Evolutionary conservation across 2,888 invertebrate species (phyloP), one percentile per base, ranked within the genome.

Genomic region (Melikaiella ostensackeni): DNA sequence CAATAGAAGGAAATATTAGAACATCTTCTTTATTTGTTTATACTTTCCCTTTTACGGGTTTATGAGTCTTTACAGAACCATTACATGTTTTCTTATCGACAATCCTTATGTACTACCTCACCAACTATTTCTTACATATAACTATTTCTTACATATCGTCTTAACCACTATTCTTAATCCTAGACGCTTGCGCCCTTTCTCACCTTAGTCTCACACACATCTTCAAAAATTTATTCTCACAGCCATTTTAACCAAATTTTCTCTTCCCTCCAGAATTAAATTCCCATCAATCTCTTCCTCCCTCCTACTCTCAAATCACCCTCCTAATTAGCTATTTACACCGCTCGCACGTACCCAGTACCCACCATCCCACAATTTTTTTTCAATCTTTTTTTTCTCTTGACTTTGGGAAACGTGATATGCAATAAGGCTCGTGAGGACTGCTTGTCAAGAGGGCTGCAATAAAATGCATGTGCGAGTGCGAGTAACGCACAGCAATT

Each of bases 381-480:
- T 30, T 70, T 4, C 6, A 30, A 27, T 70, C 46, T 50, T 46
- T 33, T 42, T 38, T 66, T 19, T 50, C 9, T 46, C 59, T 21
- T 55, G 13, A 27, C 50, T 70, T 70, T 30, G 33, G 30, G 70
- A 55, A 50, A 70, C 70, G 70, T 70, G 70, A 70, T 70, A 70
- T 30, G 46, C 70, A 9, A 42, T 55, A 21, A 59, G 59, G 24
- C 35, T 63, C 62, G 19, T n/a, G 63, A 63, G 33, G 33, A 62
- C 63, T 63, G 66, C 42, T 24, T 66, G 64, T 64, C 64, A 66
- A 50, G 70, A 50, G 38, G 64, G 38, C 46, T 70, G 50, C 70
- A 70, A 50, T 70, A 70, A 70, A 70, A 70, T 70, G 70, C 70
- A 70, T 42, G 70, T 70, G 27, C 42, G 50, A 70, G 70, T 50